These are phyloP conservation scores for Nycteola revayana DNA, from an alignment of 2,888 invertebrate species.

Conservation along the genomic window DNA sequence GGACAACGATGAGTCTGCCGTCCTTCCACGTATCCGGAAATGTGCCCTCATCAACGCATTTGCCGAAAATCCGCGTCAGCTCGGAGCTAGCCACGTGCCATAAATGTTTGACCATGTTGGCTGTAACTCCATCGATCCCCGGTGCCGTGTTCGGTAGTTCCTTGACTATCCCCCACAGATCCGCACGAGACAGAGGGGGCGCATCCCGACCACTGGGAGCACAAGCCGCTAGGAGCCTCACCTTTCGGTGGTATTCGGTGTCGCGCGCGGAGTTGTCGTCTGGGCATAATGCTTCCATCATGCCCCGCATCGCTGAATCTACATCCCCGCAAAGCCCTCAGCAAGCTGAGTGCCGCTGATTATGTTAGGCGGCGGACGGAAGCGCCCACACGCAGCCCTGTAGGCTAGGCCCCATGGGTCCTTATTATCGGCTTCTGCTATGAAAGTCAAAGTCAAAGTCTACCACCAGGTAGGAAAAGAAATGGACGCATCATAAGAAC, in stretches of 20 bases:
- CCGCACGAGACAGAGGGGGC: constrained; percentile 3
- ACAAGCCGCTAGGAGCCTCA: constrained; percentile 21
- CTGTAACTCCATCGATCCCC: too few relatives aligned
- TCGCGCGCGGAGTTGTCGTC: constrained; percentile 27
- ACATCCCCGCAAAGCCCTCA: constrained; percentile 8
- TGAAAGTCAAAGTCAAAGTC: too few relatives aligned
- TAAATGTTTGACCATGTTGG: constrained; percentile 20
- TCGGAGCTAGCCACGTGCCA: constrained; percentile 20
- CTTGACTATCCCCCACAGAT: constrained; percentile 16
- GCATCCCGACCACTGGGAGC: constrained; percentile 19
- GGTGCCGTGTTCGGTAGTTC: constrained; percentile 32
- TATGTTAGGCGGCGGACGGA: constrained; percentile 19
- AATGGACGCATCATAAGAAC: too few relatives aligned
- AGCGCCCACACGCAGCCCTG: constrained; percentile 17
- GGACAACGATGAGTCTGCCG: constrained; percentile 26
- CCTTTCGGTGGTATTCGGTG: constrained; percentile 20
- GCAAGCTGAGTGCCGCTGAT: constrained; percentile 11
- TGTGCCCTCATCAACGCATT: too few relatives aligned
- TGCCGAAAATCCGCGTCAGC: constrained; percentile 6
- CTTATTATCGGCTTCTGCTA: background rate
- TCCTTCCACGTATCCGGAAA: too few relatives aligned
- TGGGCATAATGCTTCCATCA: constrained; percentile 31
- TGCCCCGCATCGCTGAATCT: constrained; percentile 13
- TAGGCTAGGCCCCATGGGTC: constrained; percentile 32
- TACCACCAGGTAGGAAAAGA: too few relatives aligned